Evolutionary conservation across 2,797 vertebrate genomes (phyloP).

Genomic region (Clarias pachynema): DNA sequence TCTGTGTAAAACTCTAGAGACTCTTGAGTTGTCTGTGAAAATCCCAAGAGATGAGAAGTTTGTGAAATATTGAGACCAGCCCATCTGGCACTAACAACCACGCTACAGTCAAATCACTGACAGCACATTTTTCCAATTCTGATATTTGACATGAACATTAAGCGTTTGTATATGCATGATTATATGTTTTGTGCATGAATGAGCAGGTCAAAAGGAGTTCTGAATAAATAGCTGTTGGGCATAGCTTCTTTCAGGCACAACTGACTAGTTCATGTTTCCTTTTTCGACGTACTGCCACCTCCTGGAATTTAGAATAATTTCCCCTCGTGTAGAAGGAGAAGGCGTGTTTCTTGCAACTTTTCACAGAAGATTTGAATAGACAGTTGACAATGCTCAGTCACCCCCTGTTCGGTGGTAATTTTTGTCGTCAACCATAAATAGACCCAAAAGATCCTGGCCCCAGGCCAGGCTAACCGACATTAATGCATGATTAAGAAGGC

Average conservation of each 20-base stretch:
- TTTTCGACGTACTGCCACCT: neutral
- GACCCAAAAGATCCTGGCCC: constrained; percentile 12
- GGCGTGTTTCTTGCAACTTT: neutral
- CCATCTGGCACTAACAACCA: neutral
- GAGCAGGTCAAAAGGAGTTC: neutral
- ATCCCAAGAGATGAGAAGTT: neutral
- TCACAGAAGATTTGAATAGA: neutral
- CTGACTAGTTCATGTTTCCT: neutral
- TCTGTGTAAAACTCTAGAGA: neutral
- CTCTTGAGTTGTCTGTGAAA: neutral
- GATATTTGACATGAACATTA: neutral
- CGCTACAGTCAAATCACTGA: neutral
- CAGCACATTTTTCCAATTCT: neutral
- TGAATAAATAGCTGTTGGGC: neutral
- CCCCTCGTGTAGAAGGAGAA: neutral
- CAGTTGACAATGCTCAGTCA: neutral
- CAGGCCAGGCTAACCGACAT: neutral
- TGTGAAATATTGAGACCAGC: neutral
- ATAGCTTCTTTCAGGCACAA: neutral
- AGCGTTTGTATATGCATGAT: neutral
- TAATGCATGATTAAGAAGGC: constrained; percentile 8
- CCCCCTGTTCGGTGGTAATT: neutral
- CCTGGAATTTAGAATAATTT: neutral
- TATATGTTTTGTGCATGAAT: neutral
- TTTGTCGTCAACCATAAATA: constrained; percentile 21